phyloP scores from a whole-genome alignment of 2,113 vertebrate genomes.

The Cercopithecus mona region DNA sequence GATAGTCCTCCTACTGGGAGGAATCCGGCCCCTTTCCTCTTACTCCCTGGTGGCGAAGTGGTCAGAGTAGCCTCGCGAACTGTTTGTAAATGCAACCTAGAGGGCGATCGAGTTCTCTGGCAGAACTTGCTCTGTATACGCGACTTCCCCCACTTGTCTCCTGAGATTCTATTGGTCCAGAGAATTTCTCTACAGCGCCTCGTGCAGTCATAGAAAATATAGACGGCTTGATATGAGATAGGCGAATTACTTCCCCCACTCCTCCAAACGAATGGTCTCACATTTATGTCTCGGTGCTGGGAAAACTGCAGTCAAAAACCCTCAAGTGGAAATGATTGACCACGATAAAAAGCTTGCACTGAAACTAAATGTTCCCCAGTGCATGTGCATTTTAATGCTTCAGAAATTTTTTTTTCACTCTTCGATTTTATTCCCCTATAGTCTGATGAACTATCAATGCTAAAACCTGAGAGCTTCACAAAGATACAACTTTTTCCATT shows the following conservation, averaged over 20 bases:
- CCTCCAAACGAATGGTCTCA: neutral
- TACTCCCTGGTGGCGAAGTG: neutral
- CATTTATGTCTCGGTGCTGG: neutral
- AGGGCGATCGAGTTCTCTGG: conserved; percentile 68
- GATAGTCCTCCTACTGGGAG: neutral
- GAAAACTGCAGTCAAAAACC: neutral
- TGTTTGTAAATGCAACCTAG: conserved; percentile 44
- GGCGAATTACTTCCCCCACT: neutral
- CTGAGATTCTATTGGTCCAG: neutral
- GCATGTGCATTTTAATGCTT: neutral
- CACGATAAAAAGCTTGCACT: neutral
- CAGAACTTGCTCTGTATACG: neutral
- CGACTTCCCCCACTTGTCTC: neutral
- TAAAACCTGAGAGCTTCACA: neutral
- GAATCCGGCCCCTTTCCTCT: neutral
- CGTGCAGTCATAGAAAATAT: neutral
- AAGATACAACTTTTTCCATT: neutral
- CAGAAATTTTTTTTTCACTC: neutral
- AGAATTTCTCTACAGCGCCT: neutral
- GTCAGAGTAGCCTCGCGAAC: neutral
- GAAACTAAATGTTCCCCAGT: neutral
- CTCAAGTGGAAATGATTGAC: neutral
- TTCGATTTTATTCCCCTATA: neutral
- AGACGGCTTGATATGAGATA: neutral
- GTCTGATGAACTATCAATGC: neutral